A percentile compares a stretch with the other conserved stretches of the same genome.
These are phyloP conservation scores for Ectropis grisescens DNA, from an alignment of 1,140 invertebrate genomes.

Conservation along the genomic window DNA sequence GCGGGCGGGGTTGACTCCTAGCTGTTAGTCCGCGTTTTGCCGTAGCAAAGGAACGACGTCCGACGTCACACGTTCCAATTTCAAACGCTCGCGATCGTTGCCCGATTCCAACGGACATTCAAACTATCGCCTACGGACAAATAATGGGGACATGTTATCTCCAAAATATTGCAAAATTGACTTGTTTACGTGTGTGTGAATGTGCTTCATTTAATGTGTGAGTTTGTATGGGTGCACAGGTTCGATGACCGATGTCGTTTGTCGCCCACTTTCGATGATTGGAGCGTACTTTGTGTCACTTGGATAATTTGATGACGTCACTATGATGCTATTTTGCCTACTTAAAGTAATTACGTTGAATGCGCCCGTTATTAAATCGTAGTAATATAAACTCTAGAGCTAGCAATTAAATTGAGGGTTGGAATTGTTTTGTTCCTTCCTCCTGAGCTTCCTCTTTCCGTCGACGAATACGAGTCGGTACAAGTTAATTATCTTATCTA, in stretches of 20 bases:
- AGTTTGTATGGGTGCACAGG: constrained; percentile 46
- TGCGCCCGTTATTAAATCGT: too few species aligned
- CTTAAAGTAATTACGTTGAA: too few species aligned
- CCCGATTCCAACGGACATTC: constrained; percentile 8
- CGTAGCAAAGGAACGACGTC: constrained; percentile 37
- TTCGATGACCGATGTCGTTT: constrained; percentile 28
- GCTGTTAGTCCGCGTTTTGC: constrained; percentile 43
- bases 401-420: too few species aligned
- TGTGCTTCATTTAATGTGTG: constrained; percentile 18
- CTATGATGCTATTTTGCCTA: constrained; percentile 32
- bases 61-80: constrained; percentile 14
- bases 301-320: constrained; percentile 9
- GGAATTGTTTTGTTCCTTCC: too few species aligned
- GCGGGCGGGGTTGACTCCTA: constrained; percentile 34
- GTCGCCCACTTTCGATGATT: constrained; percentile 46
- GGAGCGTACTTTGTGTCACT: constrained; percentile 23
- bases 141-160: constrained; percentile 19
- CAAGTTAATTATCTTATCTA: too few species aligned
- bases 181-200: constrained; percentile 37
- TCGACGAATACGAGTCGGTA: too few species aligned
- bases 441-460: too few species aligned
- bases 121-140: constrained; percentile 13
- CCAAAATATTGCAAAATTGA: constrained; percentile 29
- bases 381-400: too few species aligned
- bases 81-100: constrained; percentile 20